Evolutionary conservation across 2,113 vertebrate genomes (phyloP).

Genomic region (Pollachius pollachius): DNA sequence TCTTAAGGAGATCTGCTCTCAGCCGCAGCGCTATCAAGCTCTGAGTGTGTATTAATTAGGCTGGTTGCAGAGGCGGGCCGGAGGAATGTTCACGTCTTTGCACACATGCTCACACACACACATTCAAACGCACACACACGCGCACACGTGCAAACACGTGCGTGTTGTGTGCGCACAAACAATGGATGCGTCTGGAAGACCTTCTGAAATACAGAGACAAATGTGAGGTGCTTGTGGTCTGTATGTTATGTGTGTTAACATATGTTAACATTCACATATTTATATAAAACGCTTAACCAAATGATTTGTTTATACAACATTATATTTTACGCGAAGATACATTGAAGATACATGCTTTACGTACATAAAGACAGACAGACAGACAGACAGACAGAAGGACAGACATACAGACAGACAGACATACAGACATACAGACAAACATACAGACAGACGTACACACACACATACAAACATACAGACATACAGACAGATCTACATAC

Average conservation of each 20-base stretch:
- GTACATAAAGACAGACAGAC: too few relatives aligned
- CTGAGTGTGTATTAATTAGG: constrained; percentile 74
- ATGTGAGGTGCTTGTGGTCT: too few relatives aligned
- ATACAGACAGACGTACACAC: not conserved
- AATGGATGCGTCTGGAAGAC: not conserved
- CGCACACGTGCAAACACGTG: constrained; percentile 8
- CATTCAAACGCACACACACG: constrained; percentile 14
- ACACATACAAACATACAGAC: too few relatives aligned
- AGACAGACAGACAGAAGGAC: constrained; percentile 4
- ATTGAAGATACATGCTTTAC: too few relatives aligned
- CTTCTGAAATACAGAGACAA: not conserved
- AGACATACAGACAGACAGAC: constrained; percentile 12
- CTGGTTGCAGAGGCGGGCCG: constrained; percentile 64
- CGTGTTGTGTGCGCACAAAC: not conserved
- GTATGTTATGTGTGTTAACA: too few relatives aligned
- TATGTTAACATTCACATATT: too few relatives aligned
- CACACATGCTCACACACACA: not conserved
- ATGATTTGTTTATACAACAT: too few relatives aligned
- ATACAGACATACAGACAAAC: not conserved
- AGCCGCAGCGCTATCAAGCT: constrained; percentile 70
- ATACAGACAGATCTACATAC: not conserved
- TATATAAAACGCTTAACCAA: too few relatives aligned
- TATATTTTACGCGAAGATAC: too few relatives aligned
- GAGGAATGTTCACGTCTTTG: constrained; percentile 25
- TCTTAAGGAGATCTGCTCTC: constrained; percentile 74